phyloP scores from a whole-genome alignment of 2,888 invertebrate species.

The Ferrisia virgata region DNA sequence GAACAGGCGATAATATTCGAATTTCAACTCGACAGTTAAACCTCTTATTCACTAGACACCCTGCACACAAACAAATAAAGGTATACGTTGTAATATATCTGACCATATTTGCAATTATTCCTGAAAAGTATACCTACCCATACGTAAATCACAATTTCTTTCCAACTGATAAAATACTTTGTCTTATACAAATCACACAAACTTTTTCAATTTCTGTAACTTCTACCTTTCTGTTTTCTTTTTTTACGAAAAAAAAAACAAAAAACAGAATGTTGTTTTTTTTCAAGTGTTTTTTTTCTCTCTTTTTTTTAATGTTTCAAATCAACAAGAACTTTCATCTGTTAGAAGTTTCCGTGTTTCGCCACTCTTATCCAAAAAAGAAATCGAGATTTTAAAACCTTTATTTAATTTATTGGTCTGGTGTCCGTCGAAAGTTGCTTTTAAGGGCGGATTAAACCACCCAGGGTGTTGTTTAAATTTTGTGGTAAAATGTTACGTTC shows the following conservation, averaged over 20 bases:
- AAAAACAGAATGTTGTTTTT: neutral
- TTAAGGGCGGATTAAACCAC: constrained; percentile 17
- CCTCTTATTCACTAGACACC: no score
- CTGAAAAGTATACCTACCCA: neutral
- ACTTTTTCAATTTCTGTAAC: constrained; percentile 15
- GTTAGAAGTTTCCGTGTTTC: neutral
- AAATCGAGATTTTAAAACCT: constrained; percentile 29
- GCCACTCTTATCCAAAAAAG: neutral
- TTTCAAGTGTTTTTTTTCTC: no score
- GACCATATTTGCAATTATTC: constrained; percentile 37
- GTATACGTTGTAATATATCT: neutral
- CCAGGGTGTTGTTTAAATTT: constrained; percentile 26
- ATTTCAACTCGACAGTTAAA: no score
- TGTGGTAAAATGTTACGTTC: constrained; percentile 25
- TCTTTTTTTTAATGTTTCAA: neutral
- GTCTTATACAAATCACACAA: neutral
- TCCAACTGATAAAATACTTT: neutral
- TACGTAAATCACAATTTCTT: constrained; percentile 35
- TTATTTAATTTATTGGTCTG: constrained; percentile 28
- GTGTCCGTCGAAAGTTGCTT: constrained; percentile 26
- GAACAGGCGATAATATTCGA: no score
- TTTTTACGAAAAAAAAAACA: no score
- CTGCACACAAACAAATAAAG: neutral
- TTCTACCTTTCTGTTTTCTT: neutral
- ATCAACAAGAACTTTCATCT: constrained; percentile 25